Conservation (phyloP, 2,888 invertebrate species). For the Aethes cnicana region DNA sequence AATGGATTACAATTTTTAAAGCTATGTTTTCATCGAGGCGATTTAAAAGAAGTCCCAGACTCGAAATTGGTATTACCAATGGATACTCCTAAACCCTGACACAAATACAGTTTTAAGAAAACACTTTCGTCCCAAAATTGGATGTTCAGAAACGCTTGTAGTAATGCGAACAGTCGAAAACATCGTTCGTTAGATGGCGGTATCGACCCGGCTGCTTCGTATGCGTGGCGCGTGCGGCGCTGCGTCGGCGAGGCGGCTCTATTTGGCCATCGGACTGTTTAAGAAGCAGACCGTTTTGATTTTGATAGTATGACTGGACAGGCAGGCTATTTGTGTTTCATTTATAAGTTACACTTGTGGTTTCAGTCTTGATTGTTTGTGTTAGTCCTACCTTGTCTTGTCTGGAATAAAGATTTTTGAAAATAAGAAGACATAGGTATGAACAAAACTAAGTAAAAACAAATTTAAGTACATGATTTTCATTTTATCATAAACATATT, state of each 20-base stretch:
- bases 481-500: no score
- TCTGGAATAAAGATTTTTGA: no score
- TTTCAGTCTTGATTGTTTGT: no score
- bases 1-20: no score
- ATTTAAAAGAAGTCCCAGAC: no score
- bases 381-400: no score
- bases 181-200: slow-evolving; percentile 31
- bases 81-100: not conserved
- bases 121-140: slow-evolving; percentile 2
- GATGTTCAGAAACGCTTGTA: slow-evolving; percentile 18
- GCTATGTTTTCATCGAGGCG: no score
- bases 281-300: slow-evolving; percentile 13
- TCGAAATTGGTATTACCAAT: no score
- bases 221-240: slow-evolving; percentile 37
- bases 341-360: no score
- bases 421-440: no score
- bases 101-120: not conserved
- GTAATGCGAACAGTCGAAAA: slow-evolving; percentile 28
- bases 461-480: no score
- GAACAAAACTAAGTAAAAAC: no score
- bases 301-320: slow-evolving; percentile 20
- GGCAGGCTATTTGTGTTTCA: not conserved
- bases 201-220: slow-evolving; percentile 42
- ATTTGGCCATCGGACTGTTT: slow-evolving; percentile 20
- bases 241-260: slow-evolving; percentile 25